Conservation (phyloP, 2,113 vertebrate species). For the Antechinus stuartii region DNA sequence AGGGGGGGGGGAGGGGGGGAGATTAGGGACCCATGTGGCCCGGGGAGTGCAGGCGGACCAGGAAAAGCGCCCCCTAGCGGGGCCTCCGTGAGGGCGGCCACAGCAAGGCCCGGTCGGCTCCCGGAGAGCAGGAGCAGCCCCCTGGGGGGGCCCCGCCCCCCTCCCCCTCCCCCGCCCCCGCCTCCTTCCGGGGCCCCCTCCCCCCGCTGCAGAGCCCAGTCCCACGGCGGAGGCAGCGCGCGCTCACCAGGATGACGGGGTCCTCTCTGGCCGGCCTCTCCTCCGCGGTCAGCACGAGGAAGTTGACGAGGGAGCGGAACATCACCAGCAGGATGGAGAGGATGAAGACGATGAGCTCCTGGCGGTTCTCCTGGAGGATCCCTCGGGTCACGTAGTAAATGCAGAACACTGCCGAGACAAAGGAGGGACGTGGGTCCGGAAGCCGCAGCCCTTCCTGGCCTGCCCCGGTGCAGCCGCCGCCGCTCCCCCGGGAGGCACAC, state of each 20-base stretch:
- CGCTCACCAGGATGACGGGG: constrained; percentile 82
- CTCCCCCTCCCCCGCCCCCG: too few relatives aligned
- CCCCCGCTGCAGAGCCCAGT: not conserved
- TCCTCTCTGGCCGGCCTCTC: constrained; percentile 78
- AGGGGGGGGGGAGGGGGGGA: too few relatives aligned
- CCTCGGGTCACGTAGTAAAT: constrained; percentile 89
- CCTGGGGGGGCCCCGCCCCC: too few relatives aligned
- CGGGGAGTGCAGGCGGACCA: too few relatives aligned
- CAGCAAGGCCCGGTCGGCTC: too few relatives aligned
- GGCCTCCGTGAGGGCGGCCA: too few relatives aligned
- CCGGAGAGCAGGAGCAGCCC: not conserved
- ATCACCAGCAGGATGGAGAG: constrained; percentile 86
- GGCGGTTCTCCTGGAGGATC: constrained; percentile 91
- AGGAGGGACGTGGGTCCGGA: not conserved
- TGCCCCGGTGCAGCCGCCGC: too few relatives aligned
- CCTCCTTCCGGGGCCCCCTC: too few relatives aligned
- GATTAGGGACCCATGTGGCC: too few relatives aligned
- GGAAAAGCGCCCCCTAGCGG: too few relatives aligned
- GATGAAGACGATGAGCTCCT: constrained; percentile 88
- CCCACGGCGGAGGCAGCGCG: not conserved
- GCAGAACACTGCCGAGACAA: constrained; percentile 85
- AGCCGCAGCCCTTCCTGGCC: too few relatives aligned
- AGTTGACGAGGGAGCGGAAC: constrained; percentile 89
- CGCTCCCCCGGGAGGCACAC: too few relatives aligned
- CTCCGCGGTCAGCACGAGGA: constrained; percentile 78